Evolutionary conservation across 2,797 vertebrate genomes (phyloP).

Genomic region (Cirrhinus mrigala): DNA sequence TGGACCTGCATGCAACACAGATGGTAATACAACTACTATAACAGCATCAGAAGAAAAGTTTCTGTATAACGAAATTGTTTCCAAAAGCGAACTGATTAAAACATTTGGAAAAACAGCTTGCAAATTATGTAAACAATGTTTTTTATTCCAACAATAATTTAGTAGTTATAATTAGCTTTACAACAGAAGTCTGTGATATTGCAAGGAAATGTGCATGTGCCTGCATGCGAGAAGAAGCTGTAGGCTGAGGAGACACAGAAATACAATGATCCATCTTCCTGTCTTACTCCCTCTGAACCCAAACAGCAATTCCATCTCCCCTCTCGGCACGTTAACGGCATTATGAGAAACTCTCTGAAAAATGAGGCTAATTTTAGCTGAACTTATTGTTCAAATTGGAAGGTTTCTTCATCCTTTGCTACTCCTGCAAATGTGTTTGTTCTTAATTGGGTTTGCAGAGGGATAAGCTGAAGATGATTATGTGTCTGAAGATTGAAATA

Average conservation of each 20-base stretch:
- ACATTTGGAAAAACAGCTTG: background rate
- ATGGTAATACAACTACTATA: slow-evolving; percentile 1
- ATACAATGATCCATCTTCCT: slow-evolving; percentile 54
- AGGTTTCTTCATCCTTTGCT: slow-evolving; percentile 49
- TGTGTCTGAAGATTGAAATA: slow-evolving; percentile 21
- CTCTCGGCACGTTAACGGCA: slow-evolving; percentile 65
- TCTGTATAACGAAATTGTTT: background rate
- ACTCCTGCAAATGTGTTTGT: slow-evolving; percentile 33
- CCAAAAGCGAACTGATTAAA: background rate
- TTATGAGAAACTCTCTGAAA: slow-evolving; percentile 75
- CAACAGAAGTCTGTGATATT: background rate
- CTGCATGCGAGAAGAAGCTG: slow-evolving; percentile 33
- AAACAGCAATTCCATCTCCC: slow-evolving; percentile 47
- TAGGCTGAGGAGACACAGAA: slow-evolving; percentile 44
- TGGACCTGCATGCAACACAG: background rate
- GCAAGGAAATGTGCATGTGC: slow-evolving; percentile 9
- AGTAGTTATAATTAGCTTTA: background rate
- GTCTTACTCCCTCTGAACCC: slow-evolving; percentile 38
- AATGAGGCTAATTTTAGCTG: slow-evolving; percentile 78
- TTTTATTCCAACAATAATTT: background rate
- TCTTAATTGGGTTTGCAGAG: slow-evolving; percentile 48
- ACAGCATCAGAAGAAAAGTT: background rate
- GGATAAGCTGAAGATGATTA: slow-evolving; percentile 9
- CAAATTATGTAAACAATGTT: background rate
- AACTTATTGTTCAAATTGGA: slow-evolving; percentile 70